A percentile compares a stretch with the other conserved stretches of the same genome.
Evolutionary conservation across 2,113 vertebrate genomes (phyloP).

Genomic region (Mesoclemmys tuberculata): DNA sequence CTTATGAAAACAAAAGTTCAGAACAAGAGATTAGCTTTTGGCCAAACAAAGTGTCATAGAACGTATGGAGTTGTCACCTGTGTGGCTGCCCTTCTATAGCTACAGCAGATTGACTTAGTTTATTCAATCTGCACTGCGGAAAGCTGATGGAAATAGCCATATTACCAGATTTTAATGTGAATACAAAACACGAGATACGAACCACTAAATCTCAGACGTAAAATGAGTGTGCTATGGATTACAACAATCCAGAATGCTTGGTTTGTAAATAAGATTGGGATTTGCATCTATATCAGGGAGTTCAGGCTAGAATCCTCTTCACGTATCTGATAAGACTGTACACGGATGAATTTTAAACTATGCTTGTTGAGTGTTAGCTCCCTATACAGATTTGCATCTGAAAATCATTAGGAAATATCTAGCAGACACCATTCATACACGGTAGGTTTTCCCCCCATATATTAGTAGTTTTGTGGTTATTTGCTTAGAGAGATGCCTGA

Average conservation of each 20-base stretch:
- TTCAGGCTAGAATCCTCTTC: neutral
- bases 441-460: neutral
- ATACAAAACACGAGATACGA: neutral
- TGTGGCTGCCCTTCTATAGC: neutral
- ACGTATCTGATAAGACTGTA: slow-evolving; percentile 1
- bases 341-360: neutral
- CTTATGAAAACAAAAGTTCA: neutral
- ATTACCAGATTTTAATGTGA: neutral
- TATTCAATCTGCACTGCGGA: neutral
- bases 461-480: neutral
- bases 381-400: neutral
- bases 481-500: neutral
- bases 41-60: neutral
- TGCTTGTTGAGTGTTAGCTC: neutral
- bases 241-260: neutral
- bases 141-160: neutral
- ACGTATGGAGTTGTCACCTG: slow-evolving; percentile 9
- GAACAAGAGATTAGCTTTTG: neutral
- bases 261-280: neutral
- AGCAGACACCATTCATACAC: neutral
- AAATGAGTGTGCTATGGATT: neutral
- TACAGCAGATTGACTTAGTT: slow-evolving; percentile 19
- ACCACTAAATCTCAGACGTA: neutral
- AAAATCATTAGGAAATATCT: neutral
- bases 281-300: accelerated